Evolutionary conservation across 2,888 invertebrate species (phyloP).

Genomic region (Tubulanus polymorphus): DNA sequence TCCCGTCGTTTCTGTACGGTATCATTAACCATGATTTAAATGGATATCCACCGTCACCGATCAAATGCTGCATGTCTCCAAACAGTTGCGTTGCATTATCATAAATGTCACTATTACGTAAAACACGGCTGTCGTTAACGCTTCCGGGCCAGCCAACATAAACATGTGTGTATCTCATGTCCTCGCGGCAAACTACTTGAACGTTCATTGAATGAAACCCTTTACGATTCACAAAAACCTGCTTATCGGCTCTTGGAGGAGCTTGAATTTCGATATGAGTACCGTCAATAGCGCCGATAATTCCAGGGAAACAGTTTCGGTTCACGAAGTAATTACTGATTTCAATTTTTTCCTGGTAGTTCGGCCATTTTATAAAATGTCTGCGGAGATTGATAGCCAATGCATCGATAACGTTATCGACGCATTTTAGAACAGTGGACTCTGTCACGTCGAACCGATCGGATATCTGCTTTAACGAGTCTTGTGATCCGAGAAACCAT

Average conservation of each 20-base stretch:
- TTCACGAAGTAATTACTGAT: too few relatives aligned
- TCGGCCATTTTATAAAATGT: too few relatives aligned
- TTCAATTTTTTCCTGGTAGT: too few relatives aligned
- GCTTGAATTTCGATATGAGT: slow-evolving; percentile 25
- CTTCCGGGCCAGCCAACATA: slow-evolving; percentile 25
- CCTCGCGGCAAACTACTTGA: slow-evolving; percentile 21
- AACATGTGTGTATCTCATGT: slow-evolving; percentile 17
- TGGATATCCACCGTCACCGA: slow-evolving; percentile 18
- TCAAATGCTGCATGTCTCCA: slow-evolving; percentile 9
- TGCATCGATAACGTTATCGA: too few relatives aligned
- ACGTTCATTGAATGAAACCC: slow-evolving; percentile 25
- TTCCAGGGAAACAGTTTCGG: too few relatives aligned
- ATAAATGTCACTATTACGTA: slow-evolving; percentile 10
- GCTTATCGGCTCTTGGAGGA: slow-evolving; percentile 12
- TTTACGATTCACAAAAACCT: slow-evolving; percentile 25
- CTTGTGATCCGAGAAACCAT: too few relatives aligned
- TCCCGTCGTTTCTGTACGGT: too few relatives aligned
- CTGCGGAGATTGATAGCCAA: too few relatives aligned
- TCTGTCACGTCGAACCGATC: too few relatives aligned
- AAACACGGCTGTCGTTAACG: slow-evolving; percentile 24
- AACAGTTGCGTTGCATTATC: slow-evolving; percentile 13
- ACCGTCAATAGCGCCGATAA: slow-evolving; percentile 26
- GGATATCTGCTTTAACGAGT: too few relatives aligned
- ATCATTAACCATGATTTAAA: slow-evolving; percentile 11
- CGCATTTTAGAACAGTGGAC: too few relatives aligned